These are phyloP conservation scores for Agrenia bidenticulata DNA, from an alignment of 2,888 invertebrate species.

Conservation along the genomic window DNA sequence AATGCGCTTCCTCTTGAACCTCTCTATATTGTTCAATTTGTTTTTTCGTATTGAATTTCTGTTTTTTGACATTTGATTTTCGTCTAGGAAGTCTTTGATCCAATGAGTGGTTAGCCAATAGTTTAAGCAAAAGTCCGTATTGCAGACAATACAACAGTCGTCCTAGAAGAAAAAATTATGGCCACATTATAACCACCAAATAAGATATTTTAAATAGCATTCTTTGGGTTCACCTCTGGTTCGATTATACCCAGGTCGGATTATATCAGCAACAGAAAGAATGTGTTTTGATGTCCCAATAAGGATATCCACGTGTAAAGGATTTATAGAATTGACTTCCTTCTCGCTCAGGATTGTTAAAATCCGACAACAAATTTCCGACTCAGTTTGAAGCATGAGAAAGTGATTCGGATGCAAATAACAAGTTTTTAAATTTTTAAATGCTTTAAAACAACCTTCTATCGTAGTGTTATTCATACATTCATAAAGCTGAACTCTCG, in stretches of 20 bases:
- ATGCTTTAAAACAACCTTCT: conserved; percentile 6
- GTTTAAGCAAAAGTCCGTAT: conserved; percentile 20
- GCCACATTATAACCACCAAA: no score
- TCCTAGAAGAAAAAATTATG: conserved; percentile 12
- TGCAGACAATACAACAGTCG: conserved; percentile 22
- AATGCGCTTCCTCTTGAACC: conserved; percentile 19
- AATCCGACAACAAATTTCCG: conserved; percentile 20
- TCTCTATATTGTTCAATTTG: conserved; percentile 11
- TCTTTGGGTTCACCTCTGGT: conserved; percentile 11
- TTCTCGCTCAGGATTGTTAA: conserved; percentile 11
- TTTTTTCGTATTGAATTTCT: conserved; percentile 6
- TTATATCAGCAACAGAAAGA: conserved; percentile 12
- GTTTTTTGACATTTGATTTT: no score
- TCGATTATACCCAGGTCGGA: conserved; percentile 20
- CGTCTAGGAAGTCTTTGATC: no score
- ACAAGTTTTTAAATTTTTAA: conserved; percentile 12
- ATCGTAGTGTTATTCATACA: conserved; percentile 5
- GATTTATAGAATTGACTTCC: no score
- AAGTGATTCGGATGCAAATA: conserved; percentile 29
- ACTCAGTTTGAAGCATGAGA: conserved; percentile 17
- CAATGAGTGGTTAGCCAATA: conserved; percentile 1
- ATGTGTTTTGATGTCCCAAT: conserved; percentile 19
- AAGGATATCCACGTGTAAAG: conserved; percentile 12
- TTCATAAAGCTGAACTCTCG: neutral
- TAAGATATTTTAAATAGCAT: neutral